Conservation (phyloP, 2,113 vertebrate species). For the Syrrhaptes paradoxus region DNA sequence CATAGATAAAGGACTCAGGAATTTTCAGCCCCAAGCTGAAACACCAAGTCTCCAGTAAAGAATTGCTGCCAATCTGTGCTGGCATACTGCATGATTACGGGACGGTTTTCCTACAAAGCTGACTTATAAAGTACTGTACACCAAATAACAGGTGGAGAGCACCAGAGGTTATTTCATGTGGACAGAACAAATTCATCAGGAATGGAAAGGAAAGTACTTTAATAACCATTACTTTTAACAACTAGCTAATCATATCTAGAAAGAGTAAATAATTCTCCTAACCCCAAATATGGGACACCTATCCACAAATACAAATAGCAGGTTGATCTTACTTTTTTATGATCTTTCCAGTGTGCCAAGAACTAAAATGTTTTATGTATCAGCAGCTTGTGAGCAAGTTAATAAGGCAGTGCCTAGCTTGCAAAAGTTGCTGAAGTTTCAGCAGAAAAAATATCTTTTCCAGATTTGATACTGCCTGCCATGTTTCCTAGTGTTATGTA, state of each 20-base stretch:
- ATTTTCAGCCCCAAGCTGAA: background rate
- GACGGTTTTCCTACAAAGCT: background rate
- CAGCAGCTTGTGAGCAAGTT: background rate
- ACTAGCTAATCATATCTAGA: background rate
- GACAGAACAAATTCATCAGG: background rate
- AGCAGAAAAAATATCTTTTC: background rate
- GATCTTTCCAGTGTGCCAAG: background rate
- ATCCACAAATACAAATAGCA: background rate
- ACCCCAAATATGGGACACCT: background rate
- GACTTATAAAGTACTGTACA: background rate
- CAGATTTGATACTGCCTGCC: background rate
- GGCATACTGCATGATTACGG: background rate
- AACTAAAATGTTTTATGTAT: background rate
- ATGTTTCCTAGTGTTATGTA: background rate
- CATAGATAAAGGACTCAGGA: background rate
- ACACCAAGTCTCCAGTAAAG: background rate
- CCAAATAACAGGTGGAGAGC: background rate
- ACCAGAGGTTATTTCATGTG: background rate
- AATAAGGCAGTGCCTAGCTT: background rate
- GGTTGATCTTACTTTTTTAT: background rate
- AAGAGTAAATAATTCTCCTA: background rate
- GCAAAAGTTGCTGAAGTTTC: background rate
- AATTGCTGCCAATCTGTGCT: rapidly evolving
- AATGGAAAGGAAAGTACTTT: background rate
- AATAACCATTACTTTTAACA: background rate